Evolutionary conservation across 2,888 invertebrate genomes (phyloP).

Genomic region (Calameuta pallipes): DNA sequence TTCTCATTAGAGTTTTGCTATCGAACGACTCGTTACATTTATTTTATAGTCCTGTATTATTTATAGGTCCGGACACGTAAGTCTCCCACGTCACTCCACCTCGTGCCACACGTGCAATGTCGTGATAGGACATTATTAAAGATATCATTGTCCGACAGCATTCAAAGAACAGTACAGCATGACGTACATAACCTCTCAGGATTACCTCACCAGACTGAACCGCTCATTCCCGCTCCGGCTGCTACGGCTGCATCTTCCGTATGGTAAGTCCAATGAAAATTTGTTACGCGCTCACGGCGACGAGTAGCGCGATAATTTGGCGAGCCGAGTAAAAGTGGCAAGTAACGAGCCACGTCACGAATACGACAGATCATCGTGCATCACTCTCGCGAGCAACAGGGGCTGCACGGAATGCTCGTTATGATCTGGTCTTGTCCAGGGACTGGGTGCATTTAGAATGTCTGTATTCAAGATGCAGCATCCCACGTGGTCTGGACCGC

Average conservation of each 20-base stretch:
- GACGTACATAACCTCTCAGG: background rate
- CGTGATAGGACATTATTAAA: slow-evolving; percentile 50
- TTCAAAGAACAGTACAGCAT: background rate
- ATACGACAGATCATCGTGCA: slow-evolving; percentile 47
- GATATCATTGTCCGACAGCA: slow-evolving; percentile 1
- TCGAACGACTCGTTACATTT: slow-evolving; percentile 55
- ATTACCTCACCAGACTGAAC: background rate
- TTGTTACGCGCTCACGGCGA: background rate
- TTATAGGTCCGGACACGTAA: slow-evolving; percentile 36
- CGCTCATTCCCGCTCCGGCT: background rate
- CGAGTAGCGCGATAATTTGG: slow-evolving; percentile 33
- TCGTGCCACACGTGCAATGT: slow-evolving; percentile 44
- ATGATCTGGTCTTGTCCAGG: slow-evolving; percentile 48
- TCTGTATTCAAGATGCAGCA: slow-evolving; percentile 19
- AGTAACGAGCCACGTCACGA: slow-evolving; percentile 50
- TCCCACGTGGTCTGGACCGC: slow-evolving; percentile 50
- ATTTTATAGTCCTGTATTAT: slow-evolving; percentile 52
- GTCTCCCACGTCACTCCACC: slow-evolving; percentile 21
- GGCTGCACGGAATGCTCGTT: slow-evolving; percentile 51
- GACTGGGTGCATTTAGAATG: slow-evolving; percentile 22
- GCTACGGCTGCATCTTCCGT: background rate
- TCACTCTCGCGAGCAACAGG: slow-evolving; percentile 47
- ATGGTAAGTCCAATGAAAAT: background rate
- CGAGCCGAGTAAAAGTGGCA: slow-evolving; percentile 45
- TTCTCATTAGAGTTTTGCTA: slow-evolving; percentile 60